A percentile compares a stretch with the other conserved stretches of the same genome.
Evolutionary conservation across 2,888 invertebrate genomes (phyloP).

Genomic region (Sphaeridia pumilis): DNA sequence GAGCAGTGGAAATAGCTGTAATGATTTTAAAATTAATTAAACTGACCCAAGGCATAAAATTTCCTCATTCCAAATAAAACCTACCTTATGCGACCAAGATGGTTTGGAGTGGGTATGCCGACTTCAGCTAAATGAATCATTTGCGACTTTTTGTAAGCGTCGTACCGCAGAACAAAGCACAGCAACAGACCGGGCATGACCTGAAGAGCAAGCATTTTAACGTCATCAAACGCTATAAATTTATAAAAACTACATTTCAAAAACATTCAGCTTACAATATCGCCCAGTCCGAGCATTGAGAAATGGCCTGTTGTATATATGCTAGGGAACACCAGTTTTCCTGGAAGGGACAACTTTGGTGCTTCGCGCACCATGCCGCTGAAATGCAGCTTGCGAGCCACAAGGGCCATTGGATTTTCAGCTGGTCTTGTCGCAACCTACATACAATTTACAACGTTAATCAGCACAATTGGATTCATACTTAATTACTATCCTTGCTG

Average conservation of each 20-base stretch:
- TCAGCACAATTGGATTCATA: conserved; percentile 1
- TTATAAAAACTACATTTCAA: background rate
- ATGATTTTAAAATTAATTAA: background rate
- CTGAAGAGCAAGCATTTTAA: conserved; percentile 37
- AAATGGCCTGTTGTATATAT: conserved; percentile 93
- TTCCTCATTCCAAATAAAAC: background rate
- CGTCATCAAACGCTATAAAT: background rate
- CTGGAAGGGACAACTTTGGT: conserved; percentile 89
- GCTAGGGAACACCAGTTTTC: conserved; percentile 93
- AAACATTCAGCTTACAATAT: conserved; percentile 44
- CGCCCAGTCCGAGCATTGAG: conserved; percentile 75
- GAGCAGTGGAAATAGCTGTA: conserved; percentile 94
- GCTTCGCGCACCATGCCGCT: conserved; percentile 82
- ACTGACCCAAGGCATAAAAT: background rate
- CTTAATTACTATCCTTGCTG: background rate
- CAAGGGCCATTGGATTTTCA: conserved; percentile 84
- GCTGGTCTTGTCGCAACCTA: conserved; percentile 70
- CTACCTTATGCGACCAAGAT: conserved; percentile 41
- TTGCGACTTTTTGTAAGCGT: conserved; percentile 90
- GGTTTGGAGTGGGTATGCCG: conserved; percentile 48
- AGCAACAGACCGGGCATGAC: conserved; percentile 92
- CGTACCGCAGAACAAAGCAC: conserved; percentile 93
- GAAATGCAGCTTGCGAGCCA: conserved; percentile 82
- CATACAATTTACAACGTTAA: conserved; percentile 9
- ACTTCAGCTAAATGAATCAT: conserved; percentile 50